Evolutionary conservation across 1,140 invertebrate genomes (phyloP).

Genomic region (Musca domestica): DNA sequence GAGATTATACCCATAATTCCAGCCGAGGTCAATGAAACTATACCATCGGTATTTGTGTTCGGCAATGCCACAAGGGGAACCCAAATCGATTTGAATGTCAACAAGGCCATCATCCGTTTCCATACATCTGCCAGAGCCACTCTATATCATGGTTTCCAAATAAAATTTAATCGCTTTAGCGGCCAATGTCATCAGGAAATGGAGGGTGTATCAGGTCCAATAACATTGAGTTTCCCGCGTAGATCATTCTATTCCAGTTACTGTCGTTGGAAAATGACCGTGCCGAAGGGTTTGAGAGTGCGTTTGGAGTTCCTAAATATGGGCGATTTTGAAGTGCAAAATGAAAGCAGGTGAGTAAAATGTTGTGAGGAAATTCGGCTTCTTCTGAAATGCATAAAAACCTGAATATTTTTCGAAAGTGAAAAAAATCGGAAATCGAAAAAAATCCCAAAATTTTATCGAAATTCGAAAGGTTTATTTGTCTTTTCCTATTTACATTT

Average conservation of each 20-base stretch:
- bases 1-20: conserved; percentile 34
- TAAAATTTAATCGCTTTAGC: conserved; percentile 24
- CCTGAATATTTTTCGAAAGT: too few relatives aligned
- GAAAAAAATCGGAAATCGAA: too few relatives aligned
- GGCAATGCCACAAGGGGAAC: conserved; percentile 32
- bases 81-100: conserved; percentile 42
- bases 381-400: too few relatives aligned
- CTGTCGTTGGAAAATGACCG: conserved; percentile 72
- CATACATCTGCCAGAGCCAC: conserved; percentile 51
- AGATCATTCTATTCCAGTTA: neutral
- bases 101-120: conserved; percentile 52
- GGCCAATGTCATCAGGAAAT: conserved; percentile 29
- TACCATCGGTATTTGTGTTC: conserved; percentile 31
- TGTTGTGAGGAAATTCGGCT: too few relatives aligned
- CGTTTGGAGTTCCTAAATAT: conserved; percentile 47
- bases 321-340: neutral
- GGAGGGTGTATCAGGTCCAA: conserved; percentile 28
- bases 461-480: too few relatives aligned
- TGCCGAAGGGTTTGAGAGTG: conserved; percentile 64
- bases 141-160: conserved; percentile 52
- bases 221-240: conserved; percentile 22
- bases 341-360: neutral
- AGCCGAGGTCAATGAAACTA: conserved; percentile 11
- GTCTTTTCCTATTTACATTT: too few relatives aligned
- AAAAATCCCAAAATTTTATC: too few relatives aligned